Percentiles rank a stretch among this genome's conserved stretches.
Evolutionary conservation across 2,113 vertebrate genomes (phyloP).

Genomic region (Callospermophilus lateralis): DNA sequence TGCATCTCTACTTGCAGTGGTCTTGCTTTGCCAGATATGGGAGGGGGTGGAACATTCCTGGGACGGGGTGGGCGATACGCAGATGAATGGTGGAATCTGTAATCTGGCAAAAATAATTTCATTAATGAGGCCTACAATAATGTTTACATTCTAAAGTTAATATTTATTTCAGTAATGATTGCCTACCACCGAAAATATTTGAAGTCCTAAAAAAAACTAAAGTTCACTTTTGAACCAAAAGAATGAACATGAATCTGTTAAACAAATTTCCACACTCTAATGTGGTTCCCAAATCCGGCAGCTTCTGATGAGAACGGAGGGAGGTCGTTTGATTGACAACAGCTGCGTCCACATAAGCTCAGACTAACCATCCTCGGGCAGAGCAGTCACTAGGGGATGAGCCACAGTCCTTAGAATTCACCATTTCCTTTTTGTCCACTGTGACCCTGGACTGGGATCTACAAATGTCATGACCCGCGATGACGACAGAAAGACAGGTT

Average conservation of each 20-base stretch:
- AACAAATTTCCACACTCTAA: neutral
- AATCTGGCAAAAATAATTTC: neutral
- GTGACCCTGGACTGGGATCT: neutral
- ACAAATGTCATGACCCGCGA: neutral
- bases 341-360: accelerated
- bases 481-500: neutral
- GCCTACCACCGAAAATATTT: neutral
- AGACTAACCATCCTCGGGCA: accelerated
- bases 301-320: too few relatives aligned
- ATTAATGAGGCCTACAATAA: neutral
- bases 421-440: neutral
- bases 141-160: neutral
- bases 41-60: neutral
- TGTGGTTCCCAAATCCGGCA: neutral
- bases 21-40: neutral
- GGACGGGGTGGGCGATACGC: too few relatives aligned
- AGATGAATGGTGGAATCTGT: neutral
- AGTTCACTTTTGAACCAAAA: neutral
- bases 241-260: neutral
- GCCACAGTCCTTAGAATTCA: neutral
- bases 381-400: neutral
- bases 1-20: neutral
- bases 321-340: accelerated
- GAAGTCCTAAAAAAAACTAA: neutral
- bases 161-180: neutral